These are phyloP conservation scores for Phenacoccus solenopsis DNA, from an alignment of 1,140 invertebrate species.

Conservation along the genomic window DNA sequence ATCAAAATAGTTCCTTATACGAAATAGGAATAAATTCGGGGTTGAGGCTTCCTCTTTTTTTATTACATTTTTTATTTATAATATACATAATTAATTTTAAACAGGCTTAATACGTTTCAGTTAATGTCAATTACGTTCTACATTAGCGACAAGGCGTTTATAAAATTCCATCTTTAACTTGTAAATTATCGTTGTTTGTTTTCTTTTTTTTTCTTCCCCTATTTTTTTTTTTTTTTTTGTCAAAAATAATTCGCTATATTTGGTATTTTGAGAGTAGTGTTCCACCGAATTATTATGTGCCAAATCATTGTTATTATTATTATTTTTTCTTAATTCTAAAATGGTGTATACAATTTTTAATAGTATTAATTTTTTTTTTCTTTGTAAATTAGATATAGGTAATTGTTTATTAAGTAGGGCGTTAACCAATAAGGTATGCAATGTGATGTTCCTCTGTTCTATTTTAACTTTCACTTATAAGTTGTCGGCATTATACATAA, in stretches of 20 bases:
- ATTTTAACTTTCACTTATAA: slow-evolving; percentile 16
- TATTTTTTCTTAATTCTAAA: not conserved
- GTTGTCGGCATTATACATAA: not conserved
- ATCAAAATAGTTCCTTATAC: no score
- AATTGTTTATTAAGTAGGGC: not conserved
- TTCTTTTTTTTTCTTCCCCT: not conserved
- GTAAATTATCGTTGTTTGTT: not conserved
- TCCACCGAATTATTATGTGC: slow-evolving; percentile 6
- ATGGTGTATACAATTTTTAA: not conserved
- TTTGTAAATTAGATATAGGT: not conserved
- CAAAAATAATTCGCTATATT: not conserved
- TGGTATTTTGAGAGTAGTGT: not conserved
- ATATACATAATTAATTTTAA: no score
- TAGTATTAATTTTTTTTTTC: slow-evolving; percentile 11
- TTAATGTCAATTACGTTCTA: not conserved
- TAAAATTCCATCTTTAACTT: not conserved
- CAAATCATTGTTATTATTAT: slow-evolving; percentile 4
- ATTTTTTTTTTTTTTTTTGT: not conserved
- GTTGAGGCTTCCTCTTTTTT: no score
- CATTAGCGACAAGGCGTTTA: not conserved
- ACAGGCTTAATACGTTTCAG: not conserved
- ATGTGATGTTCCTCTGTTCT: slow-evolving; percentile 15
- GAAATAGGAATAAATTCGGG: no score
- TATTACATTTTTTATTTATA: no score
- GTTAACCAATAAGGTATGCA: slow-evolving; percentile 12